Conservation (phyloP, 1,140 invertebrate genomes). For the Drosophila tristis region DNA sequence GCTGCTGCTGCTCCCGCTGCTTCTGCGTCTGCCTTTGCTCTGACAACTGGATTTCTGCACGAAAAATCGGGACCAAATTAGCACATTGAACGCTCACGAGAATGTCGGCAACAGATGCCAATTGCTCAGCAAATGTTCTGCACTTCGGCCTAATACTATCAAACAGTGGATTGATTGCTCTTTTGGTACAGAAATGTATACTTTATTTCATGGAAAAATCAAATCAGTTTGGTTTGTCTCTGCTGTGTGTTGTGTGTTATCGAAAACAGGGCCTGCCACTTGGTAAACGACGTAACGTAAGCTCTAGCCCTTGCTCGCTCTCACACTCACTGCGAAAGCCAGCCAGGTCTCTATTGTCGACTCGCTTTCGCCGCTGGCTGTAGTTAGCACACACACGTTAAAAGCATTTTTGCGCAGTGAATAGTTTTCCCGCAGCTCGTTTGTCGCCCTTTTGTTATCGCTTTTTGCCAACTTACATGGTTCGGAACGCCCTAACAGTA, state of each 20-base stretch:
- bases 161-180: neutral
- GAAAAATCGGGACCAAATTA: slow-evolving; percentile 27
- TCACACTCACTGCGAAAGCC: slow-evolving; percentile 9
- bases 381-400: slow-evolving; percentile 18
- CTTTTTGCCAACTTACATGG: slow-evolving; percentile 51
- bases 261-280: slow-evolving; percentile 13
- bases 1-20: slow-evolving; percentile 39
- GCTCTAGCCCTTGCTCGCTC: slow-evolving; percentile 2
- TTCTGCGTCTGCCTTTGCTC: neutral
- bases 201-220: slow-evolving; percentile 18
- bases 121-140: neutral
- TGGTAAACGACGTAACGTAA: slow-evolving; percentile 23
- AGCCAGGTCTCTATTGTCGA: slow-evolving; percentile 14
- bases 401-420: slow-evolving; percentile 25
- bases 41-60: slow-evolving; percentile 25
- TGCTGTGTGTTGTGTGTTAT: slow-evolving; percentile 6
- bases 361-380: slow-evolving; percentile 35
- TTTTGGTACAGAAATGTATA: slow-evolving; percentile 21
- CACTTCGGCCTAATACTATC: neutral
- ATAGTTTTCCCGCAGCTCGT: slow-evolving; percentile 13
- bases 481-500: slow-evolving; percentile 23
- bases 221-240: slow-evolving; percentile 10
- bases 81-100: slow-evolving; percentile 19
- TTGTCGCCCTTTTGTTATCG: neutral
- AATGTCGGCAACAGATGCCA: neutral